Percentiles rank a stretch among this genome's conserved stretches.
Evolutionary conservation across 2,113 vertebrate species (phyloP).

Genomic region (Ammospiza caudacuta): DNA sequence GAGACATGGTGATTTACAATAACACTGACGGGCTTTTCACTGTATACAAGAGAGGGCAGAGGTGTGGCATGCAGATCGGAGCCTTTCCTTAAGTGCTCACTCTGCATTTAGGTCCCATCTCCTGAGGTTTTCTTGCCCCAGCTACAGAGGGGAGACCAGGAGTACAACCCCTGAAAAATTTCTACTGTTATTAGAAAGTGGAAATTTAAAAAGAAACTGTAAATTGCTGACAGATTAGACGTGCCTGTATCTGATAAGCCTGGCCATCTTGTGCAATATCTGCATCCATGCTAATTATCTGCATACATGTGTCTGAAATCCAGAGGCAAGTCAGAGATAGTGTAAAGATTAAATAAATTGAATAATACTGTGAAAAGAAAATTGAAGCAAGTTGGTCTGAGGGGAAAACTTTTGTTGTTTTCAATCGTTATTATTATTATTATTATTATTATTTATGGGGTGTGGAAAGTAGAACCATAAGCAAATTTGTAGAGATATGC

Average conservation of each 20-base stretch:
- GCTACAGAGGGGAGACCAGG: neutral
- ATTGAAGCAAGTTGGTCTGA: conserved; percentile 36
- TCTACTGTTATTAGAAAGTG: conserved; percentile 32
- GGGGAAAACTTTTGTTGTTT: conserved; percentile 40
- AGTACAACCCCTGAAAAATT: neutral
- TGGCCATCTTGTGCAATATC: conserved; percentile 35
- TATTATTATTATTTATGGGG: conserved; percentile 49
- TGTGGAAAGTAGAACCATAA: conserved; percentile 27
- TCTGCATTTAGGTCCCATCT: neutral
- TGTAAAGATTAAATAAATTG: conserved; percentile 39
- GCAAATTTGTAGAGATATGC: neutral
- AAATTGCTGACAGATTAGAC: neutral
- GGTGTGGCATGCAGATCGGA: conserved; percentile 9
- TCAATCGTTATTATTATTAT: conserved; percentile 1
- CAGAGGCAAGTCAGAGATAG: conserved; percentile 19
- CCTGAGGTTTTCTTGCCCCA: neutral
- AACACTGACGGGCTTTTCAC: neutral
- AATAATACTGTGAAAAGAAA: conserved; percentile 20
- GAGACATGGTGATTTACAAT: conserved; percentile 55
- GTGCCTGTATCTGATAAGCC: conserved; percentile 15
- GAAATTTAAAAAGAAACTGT: neutral
- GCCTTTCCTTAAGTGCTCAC: neutral
- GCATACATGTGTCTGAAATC: conserved; percentile 21
- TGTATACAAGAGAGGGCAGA: conserved; percentile 47
- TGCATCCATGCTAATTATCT: conserved; percentile 20